These are phyloP conservation scores for Pagrus major DNA, from an alignment of 2,113 vertebrate species.

Conservation along the genomic window DNA sequence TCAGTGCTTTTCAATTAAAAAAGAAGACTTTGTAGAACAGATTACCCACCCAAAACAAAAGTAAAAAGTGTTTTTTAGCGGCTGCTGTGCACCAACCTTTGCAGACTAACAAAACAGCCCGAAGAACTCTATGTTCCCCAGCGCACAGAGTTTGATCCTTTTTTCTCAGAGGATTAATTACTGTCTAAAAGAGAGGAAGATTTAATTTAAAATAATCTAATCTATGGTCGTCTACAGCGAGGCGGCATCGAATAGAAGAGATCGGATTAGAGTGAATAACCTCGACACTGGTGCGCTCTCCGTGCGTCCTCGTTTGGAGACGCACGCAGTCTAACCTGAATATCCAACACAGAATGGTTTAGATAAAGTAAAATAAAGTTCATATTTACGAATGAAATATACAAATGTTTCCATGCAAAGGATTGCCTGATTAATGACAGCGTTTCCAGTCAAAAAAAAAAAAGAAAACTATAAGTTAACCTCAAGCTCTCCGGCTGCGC, in stretches of 20 bases:
- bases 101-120: not conserved
- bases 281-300: not conserved
- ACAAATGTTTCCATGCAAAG: not conserved
- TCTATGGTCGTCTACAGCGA: constrained; percentile 1
- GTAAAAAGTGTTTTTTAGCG: not conserved
- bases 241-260: not conserved
- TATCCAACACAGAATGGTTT: not conserved
- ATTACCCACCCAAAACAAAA: not conserved
- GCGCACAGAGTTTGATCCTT: constrained; percentile 3
- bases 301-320: constrained; percentile 65
- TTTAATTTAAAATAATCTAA: not conserved
- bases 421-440: not conserved
- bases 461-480: constrained; percentile 44
- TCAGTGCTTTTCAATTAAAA: constrained; percentile 54
- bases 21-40: constrained; percentile 7
- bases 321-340: constrained; percentile 29
- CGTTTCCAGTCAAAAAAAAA: constrained; percentile 8
- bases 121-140: constrained; percentile 39
- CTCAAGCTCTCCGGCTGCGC: constrained; percentile 45
- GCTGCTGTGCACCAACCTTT: not conserved
- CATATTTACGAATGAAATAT: constrained; percentile 10
- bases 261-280: not conserved
- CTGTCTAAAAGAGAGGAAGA: not conserved
- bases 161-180: not conserved
- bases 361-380: not conserved